Evolutionary conservation across 2,888 invertebrate genomes (phyloP), one percentile per base, ranked within the genome.

Genomic region (Fabriciana adippe): DNA sequence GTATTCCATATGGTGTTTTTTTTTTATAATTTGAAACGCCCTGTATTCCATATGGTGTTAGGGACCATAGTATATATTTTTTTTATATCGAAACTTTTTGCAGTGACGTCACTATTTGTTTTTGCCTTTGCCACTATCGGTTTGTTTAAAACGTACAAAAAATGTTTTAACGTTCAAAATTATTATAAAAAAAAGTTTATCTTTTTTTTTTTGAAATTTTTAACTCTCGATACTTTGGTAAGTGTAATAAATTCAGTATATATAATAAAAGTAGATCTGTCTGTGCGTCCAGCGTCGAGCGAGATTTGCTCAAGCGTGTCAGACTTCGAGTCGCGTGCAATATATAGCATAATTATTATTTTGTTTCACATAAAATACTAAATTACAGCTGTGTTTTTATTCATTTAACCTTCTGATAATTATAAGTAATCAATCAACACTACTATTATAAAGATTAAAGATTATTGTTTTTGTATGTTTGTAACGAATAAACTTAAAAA

Each of bases 331-430:
- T 90, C 90, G 83, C 89, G 92, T 92, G 92, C 92, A 92, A 92
- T 92, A 92, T 89, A 86, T 91, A 92, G 90, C 89, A 86, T 92
- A 90, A 91, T 90, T 90, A 91, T 92, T 92, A 90, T 91, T 92
- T 92, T 90, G 92, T 92, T 92, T 92, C 90, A 87, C 91, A 92
- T 91, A 92, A 92, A 92, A 90, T 80, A 82, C 80, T 81, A 84
- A 90, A 90, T 87, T 82, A 81, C 73, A 75, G 55, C 16, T 21
- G 16, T 65, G 59, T 64, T 69, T 75, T 75, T 81, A 76, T n/a
- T n/a, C n/a, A n/a, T 76, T 77, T 76, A 74, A 8, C 45, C 4
- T 3, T 11, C 31, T 31, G 4, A 8, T 18, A 14, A 11, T 16
- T 50, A 16, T 41, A 56, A 31, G 5, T 41, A 35, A 8, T 2